A percentile compares a stretch with the other conserved stretches of the same genome.
Conservation (phyloP, 2,888 invertebrate genomes). For the Heterodera filipjevi region DNA sequence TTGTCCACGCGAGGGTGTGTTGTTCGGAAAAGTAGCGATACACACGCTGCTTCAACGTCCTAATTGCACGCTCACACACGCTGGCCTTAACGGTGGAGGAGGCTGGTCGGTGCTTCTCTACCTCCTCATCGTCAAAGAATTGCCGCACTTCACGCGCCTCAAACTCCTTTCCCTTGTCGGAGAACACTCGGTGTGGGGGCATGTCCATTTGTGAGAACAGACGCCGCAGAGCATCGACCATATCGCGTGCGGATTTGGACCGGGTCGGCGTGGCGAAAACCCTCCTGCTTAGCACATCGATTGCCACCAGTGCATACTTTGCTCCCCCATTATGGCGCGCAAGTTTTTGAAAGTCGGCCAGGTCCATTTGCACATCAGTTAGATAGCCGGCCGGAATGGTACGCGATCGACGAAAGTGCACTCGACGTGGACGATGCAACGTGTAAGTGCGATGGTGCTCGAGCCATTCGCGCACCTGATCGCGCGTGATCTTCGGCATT, state of each 20-base stretch:
- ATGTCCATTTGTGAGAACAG: conserved; percentile 23
- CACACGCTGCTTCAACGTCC: conserved; percentile 16
- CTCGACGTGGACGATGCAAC: conserved; percentile 11
- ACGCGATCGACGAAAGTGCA: conserved; percentile 6
- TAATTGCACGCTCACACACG: conserved; percentile 11
- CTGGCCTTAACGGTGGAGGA: conserved; percentile 14
- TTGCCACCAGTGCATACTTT: conserved; percentile 18
- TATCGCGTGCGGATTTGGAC: conserved; percentile 6
- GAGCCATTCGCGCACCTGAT: conserved; percentile 15
- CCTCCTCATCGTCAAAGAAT: background rate
- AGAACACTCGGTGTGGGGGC: conserved; percentile 20
- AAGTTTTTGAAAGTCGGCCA: conserved; percentile 31
- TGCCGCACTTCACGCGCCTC: background rate
- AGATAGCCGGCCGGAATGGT: conserved; percentile 23
- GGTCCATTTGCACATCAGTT: conserved; percentile 28
- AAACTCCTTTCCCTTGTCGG: conserved; percentile 30
- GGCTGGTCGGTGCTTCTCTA: conserved; percentile 8
- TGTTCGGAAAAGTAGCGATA: conserved; percentile 16
- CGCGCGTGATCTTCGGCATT: background rate
- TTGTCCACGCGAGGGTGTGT: background rate
- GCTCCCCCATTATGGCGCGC: conserved; percentile 19
- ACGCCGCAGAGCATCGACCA: conserved; percentile 12
- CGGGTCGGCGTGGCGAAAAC: conserved; percentile 9
- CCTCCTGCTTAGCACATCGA: conserved; percentile 22
- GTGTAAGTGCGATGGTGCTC: conserved; percentile 27